A percentile compares a stretch with the other conserved stretches of the same genome.
These are phyloP conservation scores for Drosophila bocki DNA, from an alignment of 1,140 invertebrate genomes.

Conservation along the genomic window DNA sequence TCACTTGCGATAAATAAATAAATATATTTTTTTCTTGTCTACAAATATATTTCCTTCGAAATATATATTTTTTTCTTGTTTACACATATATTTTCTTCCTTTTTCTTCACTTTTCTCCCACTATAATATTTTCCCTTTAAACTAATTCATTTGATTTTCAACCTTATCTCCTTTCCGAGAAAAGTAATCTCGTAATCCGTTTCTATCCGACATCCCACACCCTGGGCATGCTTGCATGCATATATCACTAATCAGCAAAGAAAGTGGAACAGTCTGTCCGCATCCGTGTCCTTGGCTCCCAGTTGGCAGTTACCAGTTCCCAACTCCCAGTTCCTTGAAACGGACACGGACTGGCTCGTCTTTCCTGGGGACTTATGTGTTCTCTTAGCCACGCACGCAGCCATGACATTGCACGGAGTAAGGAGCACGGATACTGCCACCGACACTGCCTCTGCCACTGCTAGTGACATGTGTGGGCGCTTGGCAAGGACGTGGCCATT, in stretches of 20 bases:
- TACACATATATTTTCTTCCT: too few relatives aligned
- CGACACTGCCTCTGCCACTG: conserved; percentile 4
- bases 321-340: conserved; percentile 31
- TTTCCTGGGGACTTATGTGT: conserved; percentile 64
- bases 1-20: conserved; percentile 17
- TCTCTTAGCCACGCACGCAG: conserved; percentile 67
- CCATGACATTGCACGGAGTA: conserved; percentile 57
- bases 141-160: conserved; percentile 10
- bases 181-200: conserved; percentile 22
- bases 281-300: conserved; percentile 31
- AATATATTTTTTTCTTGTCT: conserved; percentile 14
- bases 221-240: conserved; percentile 15
- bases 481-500: conserved; percentile 55
- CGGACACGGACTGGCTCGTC: conserved; percentile 43
- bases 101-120: not conserved
- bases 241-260: conserved; percentile 51
- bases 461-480: conserved; percentile 41
- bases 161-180: conserved; percentile 7
- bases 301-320: not conserved
- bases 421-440: conserved; percentile 13
- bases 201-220: conserved; percentile 4
- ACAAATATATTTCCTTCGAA: not conserved
- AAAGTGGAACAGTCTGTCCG: conserved; percentile 31
- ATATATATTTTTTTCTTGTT: too few relatives aligned
- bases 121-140: not conserved